Conservation (phyloP, 2,113 vertebrate genomes). For the Okapia johnstoni region DNA sequence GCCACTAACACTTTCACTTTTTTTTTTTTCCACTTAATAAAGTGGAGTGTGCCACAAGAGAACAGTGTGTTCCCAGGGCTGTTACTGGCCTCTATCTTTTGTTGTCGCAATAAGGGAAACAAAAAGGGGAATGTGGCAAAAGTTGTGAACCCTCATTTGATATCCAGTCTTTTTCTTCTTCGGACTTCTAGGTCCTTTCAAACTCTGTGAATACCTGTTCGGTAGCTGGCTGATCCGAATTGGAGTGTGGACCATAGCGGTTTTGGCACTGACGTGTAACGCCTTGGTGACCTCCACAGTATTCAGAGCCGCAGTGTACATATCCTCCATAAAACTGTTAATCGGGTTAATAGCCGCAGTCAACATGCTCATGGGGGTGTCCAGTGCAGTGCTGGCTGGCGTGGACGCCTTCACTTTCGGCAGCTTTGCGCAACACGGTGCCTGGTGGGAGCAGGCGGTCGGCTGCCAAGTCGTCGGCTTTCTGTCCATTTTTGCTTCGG, state of each 20-base stretch:
- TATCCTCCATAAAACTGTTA: conserved; percentile 87
- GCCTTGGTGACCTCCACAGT: conserved; percentile 84
- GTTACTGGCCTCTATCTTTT: not conserved
- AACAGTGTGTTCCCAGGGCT: not conserved
- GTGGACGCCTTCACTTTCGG: conserved; percentile 91
- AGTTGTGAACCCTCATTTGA: not conserved
- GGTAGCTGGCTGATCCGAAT: conserved; percentile 93
- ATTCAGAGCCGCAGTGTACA: conserved; percentile 82
- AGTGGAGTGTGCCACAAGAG: not conserved
- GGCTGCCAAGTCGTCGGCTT: conserved; percentile 89
- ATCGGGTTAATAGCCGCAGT: conserved; percentile 88
- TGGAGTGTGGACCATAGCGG: conserved; percentile 91
- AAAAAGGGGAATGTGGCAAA: not conserved
- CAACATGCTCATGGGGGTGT: conserved; percentile 88
- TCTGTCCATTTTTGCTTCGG: conserved; percentile 89
- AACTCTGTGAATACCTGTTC: conserved; percentile 91
- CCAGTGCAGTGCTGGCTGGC: conserved; percentile 85
- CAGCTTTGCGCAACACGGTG: conserved; percentile 89
- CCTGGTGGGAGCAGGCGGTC: conserved; percentile 89
- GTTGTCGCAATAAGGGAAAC: not conserved
- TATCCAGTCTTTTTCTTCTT: not conserved
- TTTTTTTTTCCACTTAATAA: not conserved
- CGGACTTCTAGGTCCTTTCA: conserved; percentile 88
- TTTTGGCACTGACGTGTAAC: conserved; percentile 88
- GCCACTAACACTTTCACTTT: not conserved